phyloP scores from a whole-genome alignment of 2,113 vertebrate genomes.

The Neotragus pygmaeus region DNA sequence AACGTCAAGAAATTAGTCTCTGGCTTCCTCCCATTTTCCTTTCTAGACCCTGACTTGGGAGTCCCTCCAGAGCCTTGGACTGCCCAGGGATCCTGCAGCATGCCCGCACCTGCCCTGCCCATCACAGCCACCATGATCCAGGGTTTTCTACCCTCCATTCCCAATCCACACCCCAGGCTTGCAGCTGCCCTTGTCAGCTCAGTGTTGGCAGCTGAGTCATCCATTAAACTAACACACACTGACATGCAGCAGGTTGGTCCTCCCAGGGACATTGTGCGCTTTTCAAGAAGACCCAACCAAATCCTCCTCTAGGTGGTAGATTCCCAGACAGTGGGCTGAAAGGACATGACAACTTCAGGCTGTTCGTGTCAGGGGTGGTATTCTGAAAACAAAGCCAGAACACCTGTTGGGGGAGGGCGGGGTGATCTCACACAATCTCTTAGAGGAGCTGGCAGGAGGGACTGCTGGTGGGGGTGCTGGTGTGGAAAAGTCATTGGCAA shows the following conservation, averaged over 20 bases:
- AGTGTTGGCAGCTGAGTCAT: neutral
- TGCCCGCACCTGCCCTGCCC: neutral
- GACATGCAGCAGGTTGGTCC: neutral
- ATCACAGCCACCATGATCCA: accelerated
- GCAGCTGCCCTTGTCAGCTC: neutral
- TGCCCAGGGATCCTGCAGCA: neutral
- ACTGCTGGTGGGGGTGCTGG: neutral
- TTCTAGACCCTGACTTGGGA: neutral
- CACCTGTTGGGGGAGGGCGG: neutral
- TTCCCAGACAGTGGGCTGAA: neutral
- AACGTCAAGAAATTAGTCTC: neutral
- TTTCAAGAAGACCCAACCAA: neutral
- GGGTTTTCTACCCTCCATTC: too few relatives aligned
- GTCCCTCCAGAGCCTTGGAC: neutral
- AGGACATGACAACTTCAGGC: neutral
- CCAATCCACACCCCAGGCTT: accelerated
- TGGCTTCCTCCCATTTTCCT: neutral
- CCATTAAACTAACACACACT: accelerated
- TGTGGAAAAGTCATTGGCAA: neutral
- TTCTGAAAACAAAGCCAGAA: neutral
- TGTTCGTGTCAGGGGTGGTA: neutral
- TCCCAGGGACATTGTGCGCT: neutral
- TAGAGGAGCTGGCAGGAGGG: neutral
- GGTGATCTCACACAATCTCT: neutral
- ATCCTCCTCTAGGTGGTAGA: neutral